Evolutionary conservation across 2,797 vertebrate genomes (phyloP).

Genomic region (Peromyscus melanophrys): DNA sequence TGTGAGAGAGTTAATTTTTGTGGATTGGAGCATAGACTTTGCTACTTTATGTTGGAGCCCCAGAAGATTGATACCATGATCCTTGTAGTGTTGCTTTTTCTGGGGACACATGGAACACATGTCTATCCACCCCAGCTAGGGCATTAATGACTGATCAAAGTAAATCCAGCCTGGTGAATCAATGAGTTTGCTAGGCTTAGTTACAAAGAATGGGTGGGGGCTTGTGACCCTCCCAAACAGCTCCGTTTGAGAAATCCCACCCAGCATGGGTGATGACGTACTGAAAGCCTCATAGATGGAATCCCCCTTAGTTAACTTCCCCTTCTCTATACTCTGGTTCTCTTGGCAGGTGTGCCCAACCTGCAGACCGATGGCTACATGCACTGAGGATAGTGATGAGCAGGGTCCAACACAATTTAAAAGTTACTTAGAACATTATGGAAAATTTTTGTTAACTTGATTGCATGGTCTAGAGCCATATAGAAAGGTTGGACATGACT

Average conservation of each 20-base stretch:
- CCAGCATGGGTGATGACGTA: not conserved
- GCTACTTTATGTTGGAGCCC: not conserved
- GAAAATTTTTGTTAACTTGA: not conserved
- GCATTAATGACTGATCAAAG: not conserved
- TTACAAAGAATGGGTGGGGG: not conserved
- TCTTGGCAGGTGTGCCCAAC: not conserved
- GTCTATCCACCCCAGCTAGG: not conserved
- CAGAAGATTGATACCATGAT: not conserved
- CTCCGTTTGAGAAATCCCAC: not conserved
- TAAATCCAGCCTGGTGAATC: not conserved
- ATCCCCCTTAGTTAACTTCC: not conserved
- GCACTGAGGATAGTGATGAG: not conserved
- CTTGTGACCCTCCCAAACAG: not conserved
- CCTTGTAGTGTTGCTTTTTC: not conserved
- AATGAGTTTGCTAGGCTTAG: not conserved
- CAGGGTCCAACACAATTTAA: not conserved
- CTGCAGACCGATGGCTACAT: not conserved
- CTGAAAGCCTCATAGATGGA: not conserved
- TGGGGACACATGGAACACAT: not conserved
- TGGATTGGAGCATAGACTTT: not conserved
- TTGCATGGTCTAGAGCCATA: not conserved
- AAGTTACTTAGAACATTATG: not conserved
- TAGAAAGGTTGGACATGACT: not conserved
- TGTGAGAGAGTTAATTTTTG: not conserved
- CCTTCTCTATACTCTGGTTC: not conserved